phyloP scores from a whole-genome alignment of 2,888 invertebrate species.

The Lottia scabra region DNA sequence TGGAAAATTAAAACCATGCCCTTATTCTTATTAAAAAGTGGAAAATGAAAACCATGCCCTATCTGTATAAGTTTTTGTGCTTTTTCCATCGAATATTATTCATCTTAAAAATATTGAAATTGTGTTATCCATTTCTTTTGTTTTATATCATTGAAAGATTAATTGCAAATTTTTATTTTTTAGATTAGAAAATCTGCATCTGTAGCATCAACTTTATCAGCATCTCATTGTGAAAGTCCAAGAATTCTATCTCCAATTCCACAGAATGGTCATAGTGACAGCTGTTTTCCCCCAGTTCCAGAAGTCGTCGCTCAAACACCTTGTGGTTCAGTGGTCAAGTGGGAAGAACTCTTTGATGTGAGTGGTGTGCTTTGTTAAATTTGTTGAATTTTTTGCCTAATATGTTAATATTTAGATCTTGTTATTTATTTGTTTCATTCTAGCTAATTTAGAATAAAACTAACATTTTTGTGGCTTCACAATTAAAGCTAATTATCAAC shows the following conservation, averaged over 20 bases:
- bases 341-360: slow-evolving; percentile 60
- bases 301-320: slow-evolving; percentile 61
- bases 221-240: slow-evolving; percentile 1
- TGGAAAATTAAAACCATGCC: no score
- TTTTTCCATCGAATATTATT: no score
- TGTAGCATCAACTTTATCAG: slow-evolving; percentile 39
- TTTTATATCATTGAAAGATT: not conserved
- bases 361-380: not conserved
- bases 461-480: no score
- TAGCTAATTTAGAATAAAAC: no score
- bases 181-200: slow-evolving; percentile 56
- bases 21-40: no score
- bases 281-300: slow-evolving; percentile 37
- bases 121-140: no score
- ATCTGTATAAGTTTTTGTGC: no score
- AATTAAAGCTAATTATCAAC: no score
- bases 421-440: not conserved
- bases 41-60: no score
- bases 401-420: no score
- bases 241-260: slow-evolving; percentile 41
- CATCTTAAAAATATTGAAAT: no score
- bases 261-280: slow-evolving; percentile 28
- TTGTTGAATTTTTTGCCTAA: no score
- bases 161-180: slow-evolving; percentile 15
- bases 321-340: slow-evolving; percentile 56